Evolutionary conservation across 2,113 vertebrate genomes (phyloP), one percentile per base, ranked within the genome.

Genomic region (Scortum barcoo): DNA sequence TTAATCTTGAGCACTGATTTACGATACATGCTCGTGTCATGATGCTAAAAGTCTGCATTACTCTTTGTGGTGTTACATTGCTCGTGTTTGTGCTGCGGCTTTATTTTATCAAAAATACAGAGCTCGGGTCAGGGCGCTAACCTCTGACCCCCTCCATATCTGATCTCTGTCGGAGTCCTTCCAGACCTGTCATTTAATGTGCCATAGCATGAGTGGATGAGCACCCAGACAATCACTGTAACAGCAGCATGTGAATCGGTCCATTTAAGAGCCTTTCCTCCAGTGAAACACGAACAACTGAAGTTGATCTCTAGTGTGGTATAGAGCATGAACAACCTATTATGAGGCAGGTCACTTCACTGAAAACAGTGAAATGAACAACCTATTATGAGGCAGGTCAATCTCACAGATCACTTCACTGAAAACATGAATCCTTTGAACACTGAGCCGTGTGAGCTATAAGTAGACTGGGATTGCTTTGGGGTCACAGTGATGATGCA

Each of bases 341-440:
- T 84, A 51, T 58, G 38, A 61, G 72, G 11, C 20, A 61, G 70
- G 71, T 71, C 72, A 74, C 69, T 44, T 77, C 69, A 38, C 70
- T 78, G 58, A 61, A 40, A 84, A 58, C 51, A 85, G n/a, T n/a
- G n/a, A n/a, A n/a, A 54, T 60, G 28, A 71, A 72, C 30, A 72
- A 86, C 78, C 79, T 68, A 30, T 88, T 84, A 51, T 58, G 38
- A 61, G 72, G 11, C 20, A 61, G 70, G 71, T 72, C 76, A 72
- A 28, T 26, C 73, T 58, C 19, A 53, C 79, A 80, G 46, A 58
- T 71, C 72, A 74, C 69, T 44, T 77, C 69, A 38, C 70, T 78
- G 58, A 61, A 40, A 84, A 58, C 51, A 85, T 30, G 12, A 71
- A 40, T 51, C 46, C 38, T 65, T 60, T 50, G 19, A 54, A 26